Conservation (phyloP, 2,797 vertebrate species). For the Triplophysa bombifrons region DNA sequence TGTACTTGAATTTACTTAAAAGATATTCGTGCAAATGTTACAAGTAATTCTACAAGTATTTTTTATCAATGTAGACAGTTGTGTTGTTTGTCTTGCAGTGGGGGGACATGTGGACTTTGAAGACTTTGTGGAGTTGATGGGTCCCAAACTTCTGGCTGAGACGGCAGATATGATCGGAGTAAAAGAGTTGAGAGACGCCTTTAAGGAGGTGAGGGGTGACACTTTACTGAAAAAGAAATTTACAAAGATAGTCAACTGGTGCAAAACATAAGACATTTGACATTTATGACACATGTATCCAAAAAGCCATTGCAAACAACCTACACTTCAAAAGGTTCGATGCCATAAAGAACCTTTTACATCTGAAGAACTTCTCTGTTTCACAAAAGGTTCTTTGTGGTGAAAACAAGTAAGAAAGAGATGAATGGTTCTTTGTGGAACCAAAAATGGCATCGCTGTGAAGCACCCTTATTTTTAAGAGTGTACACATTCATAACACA, state of each 20-base stretch:
- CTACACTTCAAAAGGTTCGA: no score
- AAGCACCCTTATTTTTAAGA: no score
- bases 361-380: no score
- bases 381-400: no score
- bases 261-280: neutral
- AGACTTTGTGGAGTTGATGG: slow-evolving; percentile 98
- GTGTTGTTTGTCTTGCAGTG: slow-evolving; percentile 72
- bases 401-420: no score
- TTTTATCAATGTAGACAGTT: neutral
- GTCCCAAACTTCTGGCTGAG: slow-evolving; percentile 95
- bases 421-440: no score
- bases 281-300: neutral
- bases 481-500: neutral
- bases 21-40: no score
- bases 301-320: no score
- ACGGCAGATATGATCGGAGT: slow-evolving; percentile 98
- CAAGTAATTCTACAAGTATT: no score
- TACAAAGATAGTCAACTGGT: neutral
- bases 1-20: no score
- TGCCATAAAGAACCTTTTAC: no score
- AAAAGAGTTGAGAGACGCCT: slow-evolving; percentile 94
- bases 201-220: slow-evolving; percentile 85
- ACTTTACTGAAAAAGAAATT: neutral
- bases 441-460: no score
- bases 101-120: slow-evolving; percentile 98